Conservation (phyloP, 2,797 vertebrate genomes). For the Chaunax sp. region DNA sequence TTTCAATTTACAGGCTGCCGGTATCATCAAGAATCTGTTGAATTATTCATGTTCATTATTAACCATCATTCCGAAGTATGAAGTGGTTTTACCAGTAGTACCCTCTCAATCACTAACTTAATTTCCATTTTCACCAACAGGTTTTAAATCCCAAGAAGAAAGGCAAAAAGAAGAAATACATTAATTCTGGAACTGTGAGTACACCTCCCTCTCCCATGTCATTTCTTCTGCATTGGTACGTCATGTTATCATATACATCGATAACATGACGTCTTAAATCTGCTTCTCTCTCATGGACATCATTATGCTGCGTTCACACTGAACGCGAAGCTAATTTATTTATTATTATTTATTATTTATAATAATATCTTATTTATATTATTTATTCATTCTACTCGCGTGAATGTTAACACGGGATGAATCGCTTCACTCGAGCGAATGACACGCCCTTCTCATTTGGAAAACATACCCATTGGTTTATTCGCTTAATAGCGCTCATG, state of each 20-base stretch:
- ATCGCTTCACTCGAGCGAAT: too few species aligned
- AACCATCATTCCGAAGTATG: conserved; percentile 35
- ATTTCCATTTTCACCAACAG: conserved; percentile 64
- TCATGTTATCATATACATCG: conserved; percentile 9
- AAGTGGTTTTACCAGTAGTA: conserved; percentile 49
- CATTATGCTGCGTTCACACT: too few species aligned
- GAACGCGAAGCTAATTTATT: too few species aligned
- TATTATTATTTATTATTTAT: too few species aligned
- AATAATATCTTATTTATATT: too few species aligned
- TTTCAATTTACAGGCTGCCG: conserved; percentile 12
- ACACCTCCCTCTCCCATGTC: conserved; percentile 4
- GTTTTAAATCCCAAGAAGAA: conserved; percentile 96
- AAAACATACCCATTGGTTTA: too few species aligned
- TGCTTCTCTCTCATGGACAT: conserved; percentile 30
- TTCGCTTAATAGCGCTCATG: too few species aligned
- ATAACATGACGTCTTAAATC: conserved; percentile 34
- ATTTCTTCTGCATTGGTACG: conserved; percentile 13
- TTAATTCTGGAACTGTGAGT: conserved; percentile 95
- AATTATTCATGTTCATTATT: conserved; percentile 63
- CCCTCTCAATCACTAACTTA: conserved; percentile 28
- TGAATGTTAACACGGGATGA: too few species aligned
- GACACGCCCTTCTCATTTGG: too few species aligned
- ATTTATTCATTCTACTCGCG: too few species aligned
- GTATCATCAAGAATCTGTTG: conserved; percentile 39
- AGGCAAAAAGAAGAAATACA: conserved; percentile 96